Conservation (phyloP, 2,113 vertebrate genomes). For the Pseudorectes ferrugineus region DNA sequence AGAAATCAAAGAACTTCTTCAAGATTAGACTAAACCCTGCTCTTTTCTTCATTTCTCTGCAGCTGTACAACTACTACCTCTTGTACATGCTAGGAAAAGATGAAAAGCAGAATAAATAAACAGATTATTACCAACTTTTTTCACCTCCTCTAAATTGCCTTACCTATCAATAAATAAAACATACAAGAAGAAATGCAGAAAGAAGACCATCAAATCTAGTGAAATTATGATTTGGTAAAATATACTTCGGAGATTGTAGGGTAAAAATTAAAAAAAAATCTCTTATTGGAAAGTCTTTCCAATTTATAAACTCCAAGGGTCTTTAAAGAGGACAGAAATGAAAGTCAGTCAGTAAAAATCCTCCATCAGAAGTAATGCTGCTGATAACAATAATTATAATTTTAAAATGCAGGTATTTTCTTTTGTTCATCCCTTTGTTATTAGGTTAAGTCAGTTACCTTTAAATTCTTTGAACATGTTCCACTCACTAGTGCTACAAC, state of each 20-base stretch:
- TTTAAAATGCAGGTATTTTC: not conserved
- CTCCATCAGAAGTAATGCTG: not conserved
- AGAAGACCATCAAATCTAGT: not conserved
- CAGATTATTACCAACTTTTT: not conserved
- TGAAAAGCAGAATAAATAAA: not conserved
- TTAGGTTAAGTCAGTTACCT: conserved; percentile 68
- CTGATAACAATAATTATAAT: not conserved
- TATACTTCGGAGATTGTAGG: not conserved
- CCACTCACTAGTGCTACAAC: conserved; percentile 80
- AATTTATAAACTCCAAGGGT: not conserved
- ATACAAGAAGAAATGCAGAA: not conserved
- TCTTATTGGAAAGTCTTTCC: not conserved
- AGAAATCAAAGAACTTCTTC: not conserved
- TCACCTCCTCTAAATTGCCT: not conserved
- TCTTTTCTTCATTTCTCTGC: not conserved
- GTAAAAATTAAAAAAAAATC: not conserved
- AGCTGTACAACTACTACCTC: not conserved
- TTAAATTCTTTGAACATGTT: conserved; percentile 79
- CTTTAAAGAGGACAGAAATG: not conserved
- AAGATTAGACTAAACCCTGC: not conserved
- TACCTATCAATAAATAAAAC: not conserved
- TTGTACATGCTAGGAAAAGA: not conserved
- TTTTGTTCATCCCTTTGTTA: not conserved
- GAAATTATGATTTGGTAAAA: not conserved
- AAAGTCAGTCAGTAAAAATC: not conserved